Evolutionary conservation across 2,797 vertebrate species (phyloP).

Genomic region (Eulemur coronatus): DNA sequence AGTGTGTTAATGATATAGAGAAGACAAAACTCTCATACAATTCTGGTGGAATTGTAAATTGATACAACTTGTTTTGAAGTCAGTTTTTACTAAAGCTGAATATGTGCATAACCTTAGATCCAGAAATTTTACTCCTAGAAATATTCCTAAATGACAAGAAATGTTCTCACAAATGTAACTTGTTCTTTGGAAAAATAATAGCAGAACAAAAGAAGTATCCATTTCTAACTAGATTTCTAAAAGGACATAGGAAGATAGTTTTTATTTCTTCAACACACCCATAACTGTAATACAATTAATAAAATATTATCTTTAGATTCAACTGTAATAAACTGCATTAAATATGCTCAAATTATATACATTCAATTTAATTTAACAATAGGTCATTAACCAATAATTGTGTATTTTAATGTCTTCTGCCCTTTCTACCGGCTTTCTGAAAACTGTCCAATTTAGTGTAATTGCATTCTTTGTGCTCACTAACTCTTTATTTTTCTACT

Average conservation of each 20-base stretch:
- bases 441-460: neutral
- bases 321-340: constrained; percentile 44
- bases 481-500: neutral
- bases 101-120: neutral
- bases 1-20: neutral
- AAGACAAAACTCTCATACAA: neutral
- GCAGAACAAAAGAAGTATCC: neutral
- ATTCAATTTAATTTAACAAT: constrained; percentile 45
- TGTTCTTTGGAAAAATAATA: neutral
- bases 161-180: neutral
- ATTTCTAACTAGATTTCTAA: constrained; percentile 17
- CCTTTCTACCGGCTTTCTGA: neutral
- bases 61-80: neutral
- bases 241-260: neutral
- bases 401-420: neutral
- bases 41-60: neutral
- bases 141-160: neutral
- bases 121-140: neutral
- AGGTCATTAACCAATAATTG: constrained; percentile 63
- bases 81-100: neutral
- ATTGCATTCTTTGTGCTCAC: neutral
- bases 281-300: constrained; percentile 22
- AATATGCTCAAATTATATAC: neutral
- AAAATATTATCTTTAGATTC: constrained; percentile 45
- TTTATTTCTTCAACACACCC: constrained; percentile 31